Conservation (phyloP, 2,113 vertebrate species). For the Bombycilla garrulus region DNA sequence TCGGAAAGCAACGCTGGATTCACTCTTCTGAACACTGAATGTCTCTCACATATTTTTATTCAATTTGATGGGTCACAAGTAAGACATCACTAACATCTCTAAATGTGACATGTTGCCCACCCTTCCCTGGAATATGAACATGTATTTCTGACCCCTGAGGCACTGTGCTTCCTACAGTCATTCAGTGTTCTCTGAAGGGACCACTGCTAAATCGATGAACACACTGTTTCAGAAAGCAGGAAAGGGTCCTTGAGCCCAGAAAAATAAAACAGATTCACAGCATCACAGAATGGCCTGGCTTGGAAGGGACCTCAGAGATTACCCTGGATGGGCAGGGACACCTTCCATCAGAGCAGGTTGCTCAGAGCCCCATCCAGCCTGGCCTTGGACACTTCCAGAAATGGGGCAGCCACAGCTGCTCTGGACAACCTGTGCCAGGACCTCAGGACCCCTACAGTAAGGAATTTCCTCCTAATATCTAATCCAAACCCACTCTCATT, state of each 20-base stretch:
- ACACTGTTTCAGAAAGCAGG: neutral
- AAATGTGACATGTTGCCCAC: neutral
- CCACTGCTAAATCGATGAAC: neutral
- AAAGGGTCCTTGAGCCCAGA: neutral
- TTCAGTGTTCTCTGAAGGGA: neutral
- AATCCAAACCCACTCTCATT: neutral
- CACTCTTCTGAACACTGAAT: neutral
- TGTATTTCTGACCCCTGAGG: neutral
- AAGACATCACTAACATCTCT: neutral
- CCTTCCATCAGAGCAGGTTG: accelerated
- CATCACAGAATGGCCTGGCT: neutral
- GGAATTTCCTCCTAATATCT: neutral
- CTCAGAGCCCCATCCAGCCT: neutral
- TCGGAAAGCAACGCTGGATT: neutral
- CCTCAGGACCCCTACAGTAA: neutral
- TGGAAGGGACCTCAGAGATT: neutral
- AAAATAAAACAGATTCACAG: neutral
- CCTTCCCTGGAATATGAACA: neutral
- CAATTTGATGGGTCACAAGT: neutral
- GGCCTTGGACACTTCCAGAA: neutral
- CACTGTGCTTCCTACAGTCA: neutral
- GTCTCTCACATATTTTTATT: neutral
- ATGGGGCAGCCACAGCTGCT: neutral
- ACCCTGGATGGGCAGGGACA: too few relatives aligned
- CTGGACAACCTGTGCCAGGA: neutral